phyloP scores from a whole-genome alignment of 2,797 vertebrate genomes.

The Helostoma temminkii region DNA sequence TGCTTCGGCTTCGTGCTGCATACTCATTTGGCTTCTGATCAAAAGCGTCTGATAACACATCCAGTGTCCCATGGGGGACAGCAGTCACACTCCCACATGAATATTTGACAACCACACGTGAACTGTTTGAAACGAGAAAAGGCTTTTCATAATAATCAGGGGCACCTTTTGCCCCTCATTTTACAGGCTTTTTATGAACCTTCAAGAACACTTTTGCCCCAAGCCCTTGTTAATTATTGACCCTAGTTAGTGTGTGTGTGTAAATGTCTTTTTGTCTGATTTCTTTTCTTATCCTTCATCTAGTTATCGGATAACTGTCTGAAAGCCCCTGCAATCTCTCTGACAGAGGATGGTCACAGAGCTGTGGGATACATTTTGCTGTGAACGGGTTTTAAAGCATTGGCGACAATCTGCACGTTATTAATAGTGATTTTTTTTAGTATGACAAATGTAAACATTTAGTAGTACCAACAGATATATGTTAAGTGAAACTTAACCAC shows the following conservation, averaged over 20 bases:
- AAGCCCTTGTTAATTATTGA: constrained; percentile 61
- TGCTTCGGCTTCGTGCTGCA: constrained; percentile 14
- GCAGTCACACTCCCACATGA: constrained; percentile 44
- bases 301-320: constrained; percentile 51
- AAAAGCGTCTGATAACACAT: constrained; percentile 53
- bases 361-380: constrained; percentile 23
- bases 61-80: constrained; percentile 40
- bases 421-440: neutral
- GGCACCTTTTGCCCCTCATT: constrained; percentile 30
- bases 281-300: constrained; percentile 35
- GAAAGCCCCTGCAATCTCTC: constrained; percentile 11
- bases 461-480: neutral
- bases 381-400: neutral
- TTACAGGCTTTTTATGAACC: constrained; percentile 51
- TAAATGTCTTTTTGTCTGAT: constrained; percentile 47
- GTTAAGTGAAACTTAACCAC: neutral
- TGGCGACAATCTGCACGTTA: neutral
- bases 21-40: constrained; percentile 30
- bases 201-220: constrained; percentile 52
- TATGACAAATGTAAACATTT: neutral
- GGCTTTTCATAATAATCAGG: constrained; percentile 48
- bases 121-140: constrained; percentile 59
- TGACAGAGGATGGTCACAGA: constrained; percentile 3
- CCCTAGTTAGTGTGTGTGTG: constrained; percentile 31
- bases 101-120: constrained; percentile 55